These are phyloP conservation scores for Idaea aversata DNA, from an alignment of 2,888 invertebrate genomes.

Conservation along the genomic window DNA sequence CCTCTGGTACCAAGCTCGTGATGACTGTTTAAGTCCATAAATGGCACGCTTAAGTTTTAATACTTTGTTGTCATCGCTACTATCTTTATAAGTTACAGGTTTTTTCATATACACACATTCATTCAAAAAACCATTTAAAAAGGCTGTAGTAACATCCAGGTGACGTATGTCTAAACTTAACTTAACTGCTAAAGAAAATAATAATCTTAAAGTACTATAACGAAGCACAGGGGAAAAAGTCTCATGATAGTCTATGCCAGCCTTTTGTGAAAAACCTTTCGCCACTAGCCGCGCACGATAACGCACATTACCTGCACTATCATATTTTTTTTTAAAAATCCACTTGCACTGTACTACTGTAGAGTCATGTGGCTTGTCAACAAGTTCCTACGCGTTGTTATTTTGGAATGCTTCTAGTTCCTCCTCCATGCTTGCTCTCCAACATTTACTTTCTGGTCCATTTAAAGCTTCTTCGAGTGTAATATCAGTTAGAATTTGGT, in stretches of 20 bases:
- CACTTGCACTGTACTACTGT: conserved; percentile 25
- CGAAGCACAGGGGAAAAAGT: conserved; percentile 22
- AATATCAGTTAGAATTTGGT: conserved; percentile 6
- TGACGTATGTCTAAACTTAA: conserved; percentile 15
- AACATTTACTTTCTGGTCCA: conserved; percentile 23
- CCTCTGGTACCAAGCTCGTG: conserved; percentile 28
- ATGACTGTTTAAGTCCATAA: conserved; percentile 34
- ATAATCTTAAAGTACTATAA: conserved; percentile 18
- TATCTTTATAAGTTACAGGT: conserved; percentile 16
- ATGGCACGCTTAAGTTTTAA: conserved; percentile 30
- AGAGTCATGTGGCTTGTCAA: conserved; percentile 16
- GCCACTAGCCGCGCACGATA: conserved; percentile 21
- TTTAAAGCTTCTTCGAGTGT: conserved; percentile 11
- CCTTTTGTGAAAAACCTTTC: conserved; percentile 21
- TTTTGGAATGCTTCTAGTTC: conserved; percentile 27
- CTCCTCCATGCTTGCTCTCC: conserved; percentile 21
- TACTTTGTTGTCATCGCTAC: conserved; percentile 16
- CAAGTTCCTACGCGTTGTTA: conserved; percentile 27
- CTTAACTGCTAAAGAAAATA: conserved; percentile 19
- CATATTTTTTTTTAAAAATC: conserved; percentile 24
- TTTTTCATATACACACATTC: conserved; percentile 27
- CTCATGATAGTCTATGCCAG: conserved; percentile 18
- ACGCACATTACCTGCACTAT: conserved; percentile 13
- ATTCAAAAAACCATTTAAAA: too few relatives aligned
- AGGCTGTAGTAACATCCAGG: conserved; percentile 20